Percentiles rank a stretch among this genome's conserved stretches.
phyloP scores from a whole-genome alignment of 2,888 invertebrate genomes.

The Colletes collaris region DNA sequence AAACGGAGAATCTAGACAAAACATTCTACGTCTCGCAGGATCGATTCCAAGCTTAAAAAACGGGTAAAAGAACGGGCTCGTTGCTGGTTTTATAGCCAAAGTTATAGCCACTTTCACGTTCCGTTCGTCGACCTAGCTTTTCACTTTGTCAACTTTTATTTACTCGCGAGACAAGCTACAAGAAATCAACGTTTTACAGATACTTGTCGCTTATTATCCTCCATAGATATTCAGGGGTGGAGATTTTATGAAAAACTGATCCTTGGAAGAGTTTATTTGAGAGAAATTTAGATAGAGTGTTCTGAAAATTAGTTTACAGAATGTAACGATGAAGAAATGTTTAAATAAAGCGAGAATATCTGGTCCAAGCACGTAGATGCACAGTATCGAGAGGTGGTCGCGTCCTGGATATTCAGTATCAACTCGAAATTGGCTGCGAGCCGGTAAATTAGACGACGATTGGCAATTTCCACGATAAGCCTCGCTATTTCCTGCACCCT shows the following conservation, averaged over 20 bases:
- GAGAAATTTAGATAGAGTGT: no score
- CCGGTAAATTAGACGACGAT: slow-evolving; percentile 59
- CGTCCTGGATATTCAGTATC: slow-evolving; percentile 54
- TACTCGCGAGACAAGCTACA: neutral
- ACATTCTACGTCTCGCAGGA: neutral
- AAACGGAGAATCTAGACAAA: neutral
- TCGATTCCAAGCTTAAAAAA: neutral
- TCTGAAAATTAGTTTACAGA: no score
- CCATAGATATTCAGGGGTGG: neutral
- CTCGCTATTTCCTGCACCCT: slow-evolving; percentile 60
- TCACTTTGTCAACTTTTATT: neutral
- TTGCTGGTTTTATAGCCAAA: neutral
- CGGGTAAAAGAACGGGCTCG: no score
- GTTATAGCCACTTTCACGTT: neutral
- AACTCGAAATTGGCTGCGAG: slow-evolving; percentile 52
- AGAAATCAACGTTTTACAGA: neutral
- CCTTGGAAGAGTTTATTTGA: no score
- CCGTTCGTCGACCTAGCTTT: neutral
- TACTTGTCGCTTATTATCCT: neutral
- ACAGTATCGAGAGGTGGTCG: slow-evolving; percentile 6
- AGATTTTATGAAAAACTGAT: no score
- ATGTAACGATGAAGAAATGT: no score
- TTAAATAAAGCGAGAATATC: no score
- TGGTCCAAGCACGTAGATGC: slow-evolving; percentile 48
- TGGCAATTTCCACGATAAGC: slow-evolving; percentile 68